These are phyloP conservation scores for Drosophila kikkawai DNA, from an alignment of 1,140 invertebrate species.

Conservation along the genomic window DNA sequence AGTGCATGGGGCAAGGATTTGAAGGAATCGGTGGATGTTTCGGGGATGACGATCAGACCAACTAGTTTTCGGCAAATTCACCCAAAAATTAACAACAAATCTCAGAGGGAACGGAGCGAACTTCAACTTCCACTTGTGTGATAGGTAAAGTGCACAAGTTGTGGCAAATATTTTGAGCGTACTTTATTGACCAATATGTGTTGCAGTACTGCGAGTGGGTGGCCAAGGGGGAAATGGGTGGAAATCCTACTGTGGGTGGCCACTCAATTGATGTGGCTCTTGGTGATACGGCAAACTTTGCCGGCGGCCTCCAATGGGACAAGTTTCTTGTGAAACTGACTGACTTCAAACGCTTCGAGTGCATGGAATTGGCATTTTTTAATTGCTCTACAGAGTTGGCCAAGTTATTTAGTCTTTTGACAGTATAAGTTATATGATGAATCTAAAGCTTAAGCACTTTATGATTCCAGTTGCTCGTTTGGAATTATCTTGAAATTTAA, in stretches of 20 bases:
- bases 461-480: neutral
- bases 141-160: constrained; percentile 72
- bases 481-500: neutral
- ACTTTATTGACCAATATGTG: constrained; percentile 78
- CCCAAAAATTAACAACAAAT: constrained; percentile 50
- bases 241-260: constrained; percentile 5
- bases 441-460: neutral
- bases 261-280: constrained; percentile 39
- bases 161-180: constrained; percentile 69
- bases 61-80: constrained; percentile 28
- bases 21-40: neutral
- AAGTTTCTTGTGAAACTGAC: constrained; percentile 34
- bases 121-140: constrained; percentile 41
- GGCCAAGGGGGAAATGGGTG: neutral
- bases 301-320: constrained; percentile 5
- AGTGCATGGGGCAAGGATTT: constrained; percentile 13
- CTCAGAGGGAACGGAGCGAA: constrained; percentile 3
- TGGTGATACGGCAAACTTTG: constrained; percentile 42
- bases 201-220: constrained; percentile 35
- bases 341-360: constrained; percentile 30
- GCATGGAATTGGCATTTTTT: constrained; percentile 36
- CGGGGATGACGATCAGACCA: neutral
- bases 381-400: constrained; percentile 28
- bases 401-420: constrained; percentile 11
- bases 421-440: constrained; percentile 21